Evolutionary conservation across 2,888 invertebrate species (phyloP), one percentile per base, ranked within the genome.

Genomic region (Protodeltote pygarga): DNA sequence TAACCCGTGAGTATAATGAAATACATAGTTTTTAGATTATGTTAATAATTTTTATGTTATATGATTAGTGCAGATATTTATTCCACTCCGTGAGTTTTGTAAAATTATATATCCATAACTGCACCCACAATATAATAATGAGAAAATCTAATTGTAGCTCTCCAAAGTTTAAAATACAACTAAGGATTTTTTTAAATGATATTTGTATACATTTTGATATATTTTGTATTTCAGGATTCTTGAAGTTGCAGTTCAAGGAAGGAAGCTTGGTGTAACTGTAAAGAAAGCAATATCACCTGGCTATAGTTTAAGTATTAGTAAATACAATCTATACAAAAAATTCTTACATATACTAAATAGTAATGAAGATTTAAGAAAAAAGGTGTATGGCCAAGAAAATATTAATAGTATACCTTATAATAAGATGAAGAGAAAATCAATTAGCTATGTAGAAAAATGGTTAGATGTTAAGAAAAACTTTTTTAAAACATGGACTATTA

Each of bases 161-260:
- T n/a, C n/a, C n/a, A n/a, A n/a, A n/a, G n/a, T n/a, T n/a, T n/a
- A n/a, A n/a, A n/a, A n/a, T n/a, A n/a, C n/a, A 5, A 8, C 8
- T 3, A n/a, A 13, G 3, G 28, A 25, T 5, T 25, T 5, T 13
- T 11, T 25, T 25, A n/a, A 11, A 25, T 11, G 4, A 0, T 11
- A 8, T 9, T 32, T 14, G 8, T 13, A 14, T 13, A n/a, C n/a
- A n/a, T 13, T 5, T 6, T 5, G 14, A 5, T 11, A 4, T 2
- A 4, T 10, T n/a, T 4, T 14, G 5, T 27, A 13, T 92, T 92
- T 51, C 75, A 96, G 96, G 38, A 71, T 92, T 19, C 79, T 89
- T 28, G 96, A 97, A 89, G 94, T 97, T 16, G 93, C 94, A 11
- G 95, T 97, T 0, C 94, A 95, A 73, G 98, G 98, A 3, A 93